A percentile compares a stretch with the other conserved stretches of the same genome.
Evolutionary conservation across 2,113 vertebrate genomes (phyloP).

Genomic region (Peromyscus californicus): DNA sequence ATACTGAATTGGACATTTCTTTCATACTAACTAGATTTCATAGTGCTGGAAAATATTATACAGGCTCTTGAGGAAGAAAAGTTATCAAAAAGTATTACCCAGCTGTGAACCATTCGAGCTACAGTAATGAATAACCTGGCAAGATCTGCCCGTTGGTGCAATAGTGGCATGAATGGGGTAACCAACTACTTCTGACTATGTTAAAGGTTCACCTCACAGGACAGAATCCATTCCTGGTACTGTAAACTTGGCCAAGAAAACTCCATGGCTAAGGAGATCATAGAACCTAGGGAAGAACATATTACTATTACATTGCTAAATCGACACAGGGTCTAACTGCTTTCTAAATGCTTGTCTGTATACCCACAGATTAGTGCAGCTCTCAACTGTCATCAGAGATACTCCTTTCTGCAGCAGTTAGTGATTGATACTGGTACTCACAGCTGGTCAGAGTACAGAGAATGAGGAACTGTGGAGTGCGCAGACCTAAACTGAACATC

Average conservation of each 20-base stretch:
- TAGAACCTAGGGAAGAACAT: neutral
- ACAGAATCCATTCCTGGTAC: neutral
- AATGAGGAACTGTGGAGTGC: neutral
- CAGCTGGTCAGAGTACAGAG: neutral
- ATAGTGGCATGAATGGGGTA: neutral
- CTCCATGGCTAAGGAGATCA: neutral
- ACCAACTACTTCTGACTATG: too few relatives aligned
- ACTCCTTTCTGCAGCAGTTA: neutral
- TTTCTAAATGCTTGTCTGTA: neutral
- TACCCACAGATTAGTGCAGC: neutral
- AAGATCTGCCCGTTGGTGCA: neutral
- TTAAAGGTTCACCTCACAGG: neutral
- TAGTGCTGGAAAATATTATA: neutral
- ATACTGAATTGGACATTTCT: neutral
- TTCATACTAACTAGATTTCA: neutral
- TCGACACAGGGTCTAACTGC: neutral
- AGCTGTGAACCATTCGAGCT: neutral
- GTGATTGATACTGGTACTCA: neutral
- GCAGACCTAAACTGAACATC: neutral
- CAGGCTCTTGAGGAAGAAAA: neutral
- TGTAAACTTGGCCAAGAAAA: neutral
- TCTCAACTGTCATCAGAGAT: neutral
- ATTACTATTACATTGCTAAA: neutral
- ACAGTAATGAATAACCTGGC: neutral
- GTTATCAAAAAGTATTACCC: neutral